A percentile compares a stretch with the other conserved stretches of the same genome.
These are phyloP conservation scores for Gymnopithys bicolor DNA, from an alignment of 2,797 vertebrate species.

Conservation along the genomic window DNA sequence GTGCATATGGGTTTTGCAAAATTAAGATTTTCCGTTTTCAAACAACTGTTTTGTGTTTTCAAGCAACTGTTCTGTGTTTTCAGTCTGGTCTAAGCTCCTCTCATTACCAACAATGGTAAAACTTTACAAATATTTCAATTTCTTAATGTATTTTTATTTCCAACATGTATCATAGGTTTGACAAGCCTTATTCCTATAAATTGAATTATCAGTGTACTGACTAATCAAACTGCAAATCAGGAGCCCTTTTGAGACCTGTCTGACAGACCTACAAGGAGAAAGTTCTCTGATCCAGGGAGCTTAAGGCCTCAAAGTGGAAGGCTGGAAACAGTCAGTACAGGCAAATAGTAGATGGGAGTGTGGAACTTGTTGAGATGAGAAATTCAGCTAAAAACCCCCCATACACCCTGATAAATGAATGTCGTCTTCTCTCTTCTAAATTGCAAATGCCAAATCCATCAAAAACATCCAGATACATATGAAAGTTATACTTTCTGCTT, in stretches of 20 bases:
- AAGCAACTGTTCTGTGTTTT: not conserved
- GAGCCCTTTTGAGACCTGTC: not conserved
- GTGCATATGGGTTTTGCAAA: conserved; percentile 36
- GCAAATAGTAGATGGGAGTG: not conserved
- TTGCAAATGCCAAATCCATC: not conserved
- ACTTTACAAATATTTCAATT: not conserved
- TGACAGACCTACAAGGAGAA: not conserved
- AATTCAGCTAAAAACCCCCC: rapidly evolving
- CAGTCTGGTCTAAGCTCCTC: not conserved
- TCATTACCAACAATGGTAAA: not conserved
- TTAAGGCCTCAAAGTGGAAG: not conserved
- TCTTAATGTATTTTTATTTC: not conserved
- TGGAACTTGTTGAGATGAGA: not conserved
- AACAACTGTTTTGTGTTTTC: not conserved
- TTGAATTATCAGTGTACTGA: not conserved
- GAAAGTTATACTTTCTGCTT: not conserved
- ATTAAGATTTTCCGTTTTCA: conserved; percentile 35
- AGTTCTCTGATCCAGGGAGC: not conserved
- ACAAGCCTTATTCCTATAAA: not conserved
- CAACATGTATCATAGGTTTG: not conserved
- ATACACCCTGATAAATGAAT: not conserved
- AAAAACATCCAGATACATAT: not conserved
- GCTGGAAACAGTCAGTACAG: not conserved
- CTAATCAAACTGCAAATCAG: not conserved
- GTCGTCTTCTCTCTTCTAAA: not conserved